Evolutionary conservation across 1,140 invertebrate genomes (phyloP), one percentile per base, ranked within the genome.

Genomic region (Drosophila cardini): DNA sequence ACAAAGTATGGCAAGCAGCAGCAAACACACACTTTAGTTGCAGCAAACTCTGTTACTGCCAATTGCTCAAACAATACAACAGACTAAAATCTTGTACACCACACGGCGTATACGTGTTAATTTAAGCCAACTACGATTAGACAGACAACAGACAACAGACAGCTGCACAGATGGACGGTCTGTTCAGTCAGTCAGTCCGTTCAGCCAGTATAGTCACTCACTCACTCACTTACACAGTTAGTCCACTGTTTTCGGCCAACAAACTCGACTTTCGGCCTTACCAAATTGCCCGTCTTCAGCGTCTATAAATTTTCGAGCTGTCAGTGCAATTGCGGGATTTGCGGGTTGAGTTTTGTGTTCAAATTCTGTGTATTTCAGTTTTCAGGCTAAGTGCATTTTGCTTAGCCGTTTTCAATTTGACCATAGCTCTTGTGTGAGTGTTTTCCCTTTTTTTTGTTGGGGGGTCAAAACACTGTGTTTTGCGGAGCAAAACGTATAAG

Each of bases 31-130:
- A 36, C 21, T 15, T 42, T 10, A 50, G 11, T 8, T 26, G 60
- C 42, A 63, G 68, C 58, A 46, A 34, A 26, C 21, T 26, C 36
- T 42, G 36, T 43, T 21, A 40, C 53, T 50, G 15, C 36, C 80
- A 63, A 76, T 72, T 68, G 63, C 72, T 64, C 78, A 62, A 52
- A 42, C 48, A 32, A 52, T n/a, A 30, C 48, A 52, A 30, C 62
- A 81, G 78, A 76, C 82, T 68, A 68, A 79, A 87, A 83, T 87
- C 79, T 79, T 76, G 76, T 56, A 50, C 68, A 69, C 84, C 83
- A 86, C 78, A 74, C 69, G 81, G 82, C 78, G 84, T 87, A 87
- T 89, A 87, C 84, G 83, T 87, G 83, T 87, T 87, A 87, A 87
- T 87, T 87, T 89, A 45, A 42, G 30, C 53, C 36, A 52, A 57